Evolutionary conservation across 2,797 vertebrate genomes (phyloP).

Genomic region (Melanogrammus aeglefinus): DNA sequence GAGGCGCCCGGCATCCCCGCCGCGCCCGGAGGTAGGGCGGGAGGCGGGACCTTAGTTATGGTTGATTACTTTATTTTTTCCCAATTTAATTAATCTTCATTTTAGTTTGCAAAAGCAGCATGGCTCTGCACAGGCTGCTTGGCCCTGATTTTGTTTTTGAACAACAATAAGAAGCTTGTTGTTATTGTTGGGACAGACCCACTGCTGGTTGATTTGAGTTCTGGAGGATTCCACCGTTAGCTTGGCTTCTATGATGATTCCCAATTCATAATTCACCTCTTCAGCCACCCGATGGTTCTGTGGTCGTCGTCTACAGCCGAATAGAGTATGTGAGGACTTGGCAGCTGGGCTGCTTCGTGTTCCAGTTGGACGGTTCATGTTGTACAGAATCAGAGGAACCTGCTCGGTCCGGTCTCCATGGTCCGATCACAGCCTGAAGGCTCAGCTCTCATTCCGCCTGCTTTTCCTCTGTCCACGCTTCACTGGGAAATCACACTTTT

Average conservation of each 20-base stretch:
- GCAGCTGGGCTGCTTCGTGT: neutral
- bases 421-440: neutral
- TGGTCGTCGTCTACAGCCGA: neutral
- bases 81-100: neutral
- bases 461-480: neutral
- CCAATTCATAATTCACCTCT: neutral
- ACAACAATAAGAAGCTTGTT: neutral
- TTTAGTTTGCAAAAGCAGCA: neutral
- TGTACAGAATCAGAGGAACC: neutral
- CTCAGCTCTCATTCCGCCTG: neutral
- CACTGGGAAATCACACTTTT: neutral
- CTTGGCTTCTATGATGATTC: neutral
- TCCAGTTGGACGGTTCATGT: neutral
- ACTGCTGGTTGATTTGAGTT: neutral
- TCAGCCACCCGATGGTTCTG: neutral
- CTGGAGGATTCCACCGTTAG: neutral
- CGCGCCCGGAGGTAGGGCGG: conserved; percentile 89
- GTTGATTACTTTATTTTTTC: neutral
- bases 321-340: neutral
- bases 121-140: neutral
- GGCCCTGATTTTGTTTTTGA: neutral
- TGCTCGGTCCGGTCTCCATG: neutral
- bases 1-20: conserved; percentile 92
- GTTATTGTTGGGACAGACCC: neutral
- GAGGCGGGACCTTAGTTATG: conserved; percentile 4